phyloP scores from a whole-genome alignment of 2,888 invertebrate genomes.

The Coleophora deauratella region DNA sequence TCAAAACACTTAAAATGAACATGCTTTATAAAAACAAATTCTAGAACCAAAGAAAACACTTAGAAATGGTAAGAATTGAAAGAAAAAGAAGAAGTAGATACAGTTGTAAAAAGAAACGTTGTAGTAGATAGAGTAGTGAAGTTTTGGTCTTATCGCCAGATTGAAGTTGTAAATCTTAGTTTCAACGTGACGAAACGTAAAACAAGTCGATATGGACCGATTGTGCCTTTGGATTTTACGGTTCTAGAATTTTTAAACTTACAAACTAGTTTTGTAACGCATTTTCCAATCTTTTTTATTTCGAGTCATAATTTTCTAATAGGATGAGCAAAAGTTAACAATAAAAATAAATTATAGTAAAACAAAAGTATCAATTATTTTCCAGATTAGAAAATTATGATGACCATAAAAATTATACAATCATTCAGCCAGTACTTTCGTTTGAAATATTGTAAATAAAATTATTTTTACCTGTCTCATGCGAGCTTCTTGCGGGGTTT shows the following conservation, averaged over 20 bases:
- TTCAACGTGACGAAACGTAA: too few relatives aligned
- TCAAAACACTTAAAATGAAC: slow-evolving; percentile 27
- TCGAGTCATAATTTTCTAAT: neutral
- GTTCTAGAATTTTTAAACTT: slow-evolving; percentile 1
- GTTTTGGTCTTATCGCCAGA: too few relatives aligned
- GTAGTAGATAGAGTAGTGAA: too few relatives aligned
- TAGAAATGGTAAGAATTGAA: slow-evolving; percentile 12
- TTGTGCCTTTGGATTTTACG: neutral
- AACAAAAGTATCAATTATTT: too few relatives aligned
- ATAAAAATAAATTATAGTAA: too few relatives aligned
- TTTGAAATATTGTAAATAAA: too few relatives aligned
- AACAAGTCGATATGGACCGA: neutral
- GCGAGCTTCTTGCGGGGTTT: slow-evolving; percentile 78
- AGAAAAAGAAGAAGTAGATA: slow-evolving; percentile 6
- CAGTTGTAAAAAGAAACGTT: too few relatives aligned
- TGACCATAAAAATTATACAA: neutral
- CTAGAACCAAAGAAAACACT: slow-evolving; percentile 36
- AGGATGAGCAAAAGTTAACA: too few relatives aligned
- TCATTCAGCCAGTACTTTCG: too few relatives aligned
- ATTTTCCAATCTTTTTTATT: neutral
- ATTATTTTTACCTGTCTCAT: slow-evolving; percentile 77
- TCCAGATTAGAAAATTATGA: neutral
- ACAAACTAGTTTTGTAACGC: neutral
- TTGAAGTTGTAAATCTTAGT: too few relatives aligned
- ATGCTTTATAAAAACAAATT: slow-evolving; percentile 35